Percentiles rank a stretch among this genome's conserved stretches.
Evolutionary conservation across 2,797 vertebrate genomes (phyloP).

Genomic region (Lepus townsendii): DNA sequence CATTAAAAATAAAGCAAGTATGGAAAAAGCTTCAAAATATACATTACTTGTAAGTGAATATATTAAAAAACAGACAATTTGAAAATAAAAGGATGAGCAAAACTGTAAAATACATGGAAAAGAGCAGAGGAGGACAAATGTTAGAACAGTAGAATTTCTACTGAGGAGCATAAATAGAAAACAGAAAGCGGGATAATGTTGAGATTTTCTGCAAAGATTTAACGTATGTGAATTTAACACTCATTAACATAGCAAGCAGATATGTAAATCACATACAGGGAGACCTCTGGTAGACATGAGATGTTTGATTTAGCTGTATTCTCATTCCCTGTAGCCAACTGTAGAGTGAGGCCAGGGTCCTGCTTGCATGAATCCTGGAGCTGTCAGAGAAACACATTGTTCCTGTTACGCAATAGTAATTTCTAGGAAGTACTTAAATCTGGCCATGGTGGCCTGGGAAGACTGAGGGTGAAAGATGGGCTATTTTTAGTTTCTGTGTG

Average conservation of each 20-base stretch:
- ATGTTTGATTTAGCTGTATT: background rate
- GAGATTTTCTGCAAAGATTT: background rate
- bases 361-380: background rate
- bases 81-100: background rate
- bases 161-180: background rate
- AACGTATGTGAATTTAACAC: background rate
- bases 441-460: background rate
- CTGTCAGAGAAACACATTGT: background rate
- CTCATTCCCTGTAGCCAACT: background rate
- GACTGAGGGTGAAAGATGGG: background rate
- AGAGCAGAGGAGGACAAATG: background rate
- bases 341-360: background rate
- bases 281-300: background rate
- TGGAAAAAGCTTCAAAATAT: background rate
- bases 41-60: background rate
- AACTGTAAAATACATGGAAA: background rate
- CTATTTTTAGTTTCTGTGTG: background rate
- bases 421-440: background rate
- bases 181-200: background rate
- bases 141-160: background rate
- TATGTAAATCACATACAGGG: background rate
- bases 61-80: background rate
- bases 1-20: background rate
- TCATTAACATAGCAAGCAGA: background rate
- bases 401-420: background rate